Percentiles rank a stretch among this genome's conserved stretches.
These are phyloP conservation scores for Crossaster papposus DNA, from an alignment of 53 echinoderm and acorn worm species.

Conservation along the genomic window DNA sequence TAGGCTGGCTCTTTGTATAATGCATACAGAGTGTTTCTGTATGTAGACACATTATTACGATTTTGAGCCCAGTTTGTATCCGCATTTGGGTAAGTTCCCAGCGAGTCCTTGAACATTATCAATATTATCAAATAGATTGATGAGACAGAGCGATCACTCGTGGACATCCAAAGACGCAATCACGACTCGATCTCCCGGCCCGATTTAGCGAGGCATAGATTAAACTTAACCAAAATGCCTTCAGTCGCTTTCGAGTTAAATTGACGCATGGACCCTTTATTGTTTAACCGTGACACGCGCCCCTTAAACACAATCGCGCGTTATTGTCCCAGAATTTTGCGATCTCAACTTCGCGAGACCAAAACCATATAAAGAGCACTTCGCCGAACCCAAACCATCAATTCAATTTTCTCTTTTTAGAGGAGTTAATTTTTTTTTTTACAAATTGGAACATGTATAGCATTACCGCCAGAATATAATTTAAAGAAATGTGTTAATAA, in stretches of 20 bases:
- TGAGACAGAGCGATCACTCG: no score
- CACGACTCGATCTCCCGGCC: no score
- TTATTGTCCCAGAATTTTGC: slow-evolving; percentile 13
- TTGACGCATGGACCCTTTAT: slow-evolving; percentile 19
- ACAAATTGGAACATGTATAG: slow-evolving; percentile 25
- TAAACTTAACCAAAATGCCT: not conserved
- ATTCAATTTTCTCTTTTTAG: slow-evolving; percentile 2
- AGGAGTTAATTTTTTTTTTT: slow-evolving; percentile 13
- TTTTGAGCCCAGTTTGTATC: no score
- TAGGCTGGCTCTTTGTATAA: no score
- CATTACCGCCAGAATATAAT: slow-evolving; percentile 20
- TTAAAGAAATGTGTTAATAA: slow-evolving; percentile 63
- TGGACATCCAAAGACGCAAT: no score
- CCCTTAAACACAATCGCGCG: slow-evolving; percentile 16
- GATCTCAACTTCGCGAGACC: not conserved
- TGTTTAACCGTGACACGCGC: slow-evolving; percentile 50
- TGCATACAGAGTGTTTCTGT: no score
- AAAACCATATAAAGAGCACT: slow-evolving; percentile 26
- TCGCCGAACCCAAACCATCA: slow-evolving; percentile 16
- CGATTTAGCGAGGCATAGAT: no score
- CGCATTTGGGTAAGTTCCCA: no score
- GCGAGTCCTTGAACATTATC: no score
- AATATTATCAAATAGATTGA: no score
- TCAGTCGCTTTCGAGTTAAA: slow-evolving; percentile 4
- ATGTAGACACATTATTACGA: no score